phyloP scores from a whole-genome alignment of 2,113 vertebrate genomes.

The Callospermophilus lateralis region DNA sequence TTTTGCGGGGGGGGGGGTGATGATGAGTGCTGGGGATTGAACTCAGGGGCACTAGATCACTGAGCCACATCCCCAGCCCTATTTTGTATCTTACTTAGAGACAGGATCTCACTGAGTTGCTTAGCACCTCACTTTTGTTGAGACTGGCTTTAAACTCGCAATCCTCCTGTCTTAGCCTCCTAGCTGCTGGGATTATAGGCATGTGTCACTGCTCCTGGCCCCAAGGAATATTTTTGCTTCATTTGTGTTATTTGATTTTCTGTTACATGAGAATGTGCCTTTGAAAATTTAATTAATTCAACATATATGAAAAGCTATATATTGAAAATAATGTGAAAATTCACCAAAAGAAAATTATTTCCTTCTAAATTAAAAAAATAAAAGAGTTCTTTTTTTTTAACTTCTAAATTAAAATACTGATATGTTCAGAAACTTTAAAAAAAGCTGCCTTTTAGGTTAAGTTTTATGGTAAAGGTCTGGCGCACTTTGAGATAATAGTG shows the following conservation, averaged over 20 bases:
- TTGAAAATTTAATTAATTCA: not conserved
- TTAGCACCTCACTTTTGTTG: too few relatives aligned
- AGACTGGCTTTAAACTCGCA: too few relatives aligned
- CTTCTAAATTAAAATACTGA: not conserved
- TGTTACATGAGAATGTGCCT: not conserved
- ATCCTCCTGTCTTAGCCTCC: too few relatives aligned
- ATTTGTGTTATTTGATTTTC: constrained; percentile 7
- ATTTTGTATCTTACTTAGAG: too few relatives aligned
- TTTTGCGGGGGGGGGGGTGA: fast-evolving
- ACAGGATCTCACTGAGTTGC: too few relatives aligned
- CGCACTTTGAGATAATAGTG: not conserved
- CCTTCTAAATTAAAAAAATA: not conserved
- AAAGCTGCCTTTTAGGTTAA: not conserved
- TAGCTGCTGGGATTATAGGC: too few relatives aligned
- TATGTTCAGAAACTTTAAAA: not conserved
- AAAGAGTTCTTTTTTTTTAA: not conserved
- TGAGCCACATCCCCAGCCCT: too few relatives aligned
- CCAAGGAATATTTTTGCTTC: not conserved
- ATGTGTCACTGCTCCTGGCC: too few relatives aligned
- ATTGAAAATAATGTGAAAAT: constrained; percentile 10
- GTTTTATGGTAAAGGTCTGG: not conserved
- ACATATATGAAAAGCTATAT: not conserved
- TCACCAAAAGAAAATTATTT: constrained; percentile 18
- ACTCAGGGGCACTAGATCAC: too few relatives aligned
- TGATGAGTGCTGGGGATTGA: too few relatives aligned